Conservation (phyloP, 2,888 invertebrate species). For the Galerucella pusilla region DNA sequence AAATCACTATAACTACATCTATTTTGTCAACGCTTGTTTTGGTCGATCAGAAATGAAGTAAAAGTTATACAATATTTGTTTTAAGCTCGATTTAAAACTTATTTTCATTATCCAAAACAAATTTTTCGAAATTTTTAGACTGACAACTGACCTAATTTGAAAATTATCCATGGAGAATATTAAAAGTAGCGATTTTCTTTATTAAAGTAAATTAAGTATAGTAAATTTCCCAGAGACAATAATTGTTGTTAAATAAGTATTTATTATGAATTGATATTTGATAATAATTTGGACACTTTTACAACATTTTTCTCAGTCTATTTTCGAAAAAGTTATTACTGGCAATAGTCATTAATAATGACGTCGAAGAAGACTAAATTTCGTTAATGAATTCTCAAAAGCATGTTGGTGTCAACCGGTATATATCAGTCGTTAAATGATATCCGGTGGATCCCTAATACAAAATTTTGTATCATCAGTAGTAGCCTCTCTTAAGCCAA, state of each 20-base stretch:
- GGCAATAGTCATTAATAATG: background rate
- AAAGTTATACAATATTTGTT: background rate
- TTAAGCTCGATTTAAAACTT: background rate
- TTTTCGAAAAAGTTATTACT: background rate
- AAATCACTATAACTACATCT: background rate
- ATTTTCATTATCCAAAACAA: too few relatives aligned
- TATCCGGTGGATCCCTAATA: constrained; percentile 13
- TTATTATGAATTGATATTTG: too few relatives aligned
- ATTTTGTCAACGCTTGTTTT: background rate
- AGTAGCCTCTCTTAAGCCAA: constrained; percentile 3
- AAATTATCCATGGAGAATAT: too few relatives aligned
- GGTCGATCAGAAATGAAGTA: background rate
- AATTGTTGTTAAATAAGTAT: too few relatives aligned
- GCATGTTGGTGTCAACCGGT: constrained; percentile 13
- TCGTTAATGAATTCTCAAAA: constrained; percentile 12
- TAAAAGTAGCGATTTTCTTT: too few relatives aligned
- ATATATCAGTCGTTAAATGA: constrained; percentile 5
- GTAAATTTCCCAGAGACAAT: too few relatives aligned
- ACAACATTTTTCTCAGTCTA: background rate
- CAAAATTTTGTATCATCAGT: constrained; percentile 8
- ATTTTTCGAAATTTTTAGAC: too few relatives aligned
- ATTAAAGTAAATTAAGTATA: too few relatives aligned
- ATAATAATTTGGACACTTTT: too few relatives aligned
- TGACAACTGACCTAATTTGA: too few relatives aligned
- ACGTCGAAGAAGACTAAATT: background rate